Evolutionary conservation across 2,113 vertebrate genomes (phyloP), one percentile per base, ranked within the genome.

Genomic region (Cottus gobio): DNA sequence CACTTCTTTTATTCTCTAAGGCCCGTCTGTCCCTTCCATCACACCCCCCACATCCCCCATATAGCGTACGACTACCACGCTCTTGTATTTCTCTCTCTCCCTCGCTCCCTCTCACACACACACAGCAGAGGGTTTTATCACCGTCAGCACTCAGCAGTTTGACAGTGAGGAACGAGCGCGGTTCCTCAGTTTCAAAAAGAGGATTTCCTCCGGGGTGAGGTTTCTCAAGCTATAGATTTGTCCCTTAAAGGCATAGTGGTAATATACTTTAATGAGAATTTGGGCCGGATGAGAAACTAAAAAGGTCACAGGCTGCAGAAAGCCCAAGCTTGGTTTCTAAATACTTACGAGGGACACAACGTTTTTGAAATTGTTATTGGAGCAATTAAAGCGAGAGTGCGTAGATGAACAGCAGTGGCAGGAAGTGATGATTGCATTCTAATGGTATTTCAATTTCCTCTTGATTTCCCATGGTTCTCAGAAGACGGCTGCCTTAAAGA

Each of bases 201-300:
- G 85, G 85, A 82, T 83, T 85, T 90, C 86, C 70, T 87, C 77
- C 12, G 75, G 75, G 83, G 86, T 67, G 70, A 68, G 52, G 65
- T 5, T 62, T 74, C 77, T 81, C 63, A 71, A 78, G 69, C 82
- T 74, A 73, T 46, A 62, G 79, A 79, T 87, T 8, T 18, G 52
- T 9, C 24, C 61, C 65, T 77, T 58, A 65, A 82, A 90, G 87
- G 52, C 70, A 84, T 28, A 28, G 73, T 52, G 54, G 79, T 86
- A 87, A 89, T 83, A 80, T 77, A 89, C 39, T 87, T 85, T 89
- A 90, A 91, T 89, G 86, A 90, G 67, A 20, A 67, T 69, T 34
- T 26, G 16, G 54, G 36, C 57, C 65, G 46, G 24, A 60, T 69
- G 76, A 71, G 58, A 61, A 44, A 69, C 26, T 16, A 39, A 24